phyloP scores from a whole-genome alignment of 2,888 invertebrate species.

The Morpho achilles region DNA sequence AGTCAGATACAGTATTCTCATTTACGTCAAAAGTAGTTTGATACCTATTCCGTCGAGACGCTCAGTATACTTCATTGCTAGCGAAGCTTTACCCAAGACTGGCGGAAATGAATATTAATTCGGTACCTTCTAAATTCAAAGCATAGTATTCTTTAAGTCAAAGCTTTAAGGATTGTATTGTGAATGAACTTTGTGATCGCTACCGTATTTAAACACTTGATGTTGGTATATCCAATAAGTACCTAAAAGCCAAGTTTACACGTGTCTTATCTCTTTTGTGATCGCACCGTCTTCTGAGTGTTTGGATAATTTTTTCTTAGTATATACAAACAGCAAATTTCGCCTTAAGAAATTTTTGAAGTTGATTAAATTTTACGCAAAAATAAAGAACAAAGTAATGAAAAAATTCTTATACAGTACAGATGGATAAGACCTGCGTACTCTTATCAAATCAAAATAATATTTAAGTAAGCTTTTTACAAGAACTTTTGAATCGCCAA shows the following conservation, averaged over 20 bases:
- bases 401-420: too few relatives aligned
- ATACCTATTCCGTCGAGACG: slow-evolving; percentile 8
- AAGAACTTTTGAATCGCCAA: too few relatives aligned
- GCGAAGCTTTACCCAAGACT: slow-evolving; percentile 19
- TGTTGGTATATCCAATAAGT: slow-evolving; percentile 45
- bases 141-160: not conserved
- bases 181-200: slow-evolving; percentile 14
- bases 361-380: too few relatives aligned
- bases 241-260: slow-evolving; percentile 33
- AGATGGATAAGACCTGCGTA: too few relatives aligned
- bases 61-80: slow-evolving; percentile 17
- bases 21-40: not conserved
- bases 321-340: too few relatives aligned
- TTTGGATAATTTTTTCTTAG: not conserved
- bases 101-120: slow-evolving; percentile 22
- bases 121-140: not conserved
- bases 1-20: not conserved
- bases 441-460: too few relatives aligned
- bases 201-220: slow-evolving; percentile 39
- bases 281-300: not conserved
- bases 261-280: slow-evolving; percentile 5
- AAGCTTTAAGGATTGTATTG: not conserved
- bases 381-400: too few relatives aligned
- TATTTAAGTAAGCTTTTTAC: too few relatives aligned
- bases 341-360: too few relatives aligned